These are phyloP conservation scores for Hydrolagus affinis DNA, from an alignment of 2,113 vertebrate species.

Conservation along the genomic window DNA sequence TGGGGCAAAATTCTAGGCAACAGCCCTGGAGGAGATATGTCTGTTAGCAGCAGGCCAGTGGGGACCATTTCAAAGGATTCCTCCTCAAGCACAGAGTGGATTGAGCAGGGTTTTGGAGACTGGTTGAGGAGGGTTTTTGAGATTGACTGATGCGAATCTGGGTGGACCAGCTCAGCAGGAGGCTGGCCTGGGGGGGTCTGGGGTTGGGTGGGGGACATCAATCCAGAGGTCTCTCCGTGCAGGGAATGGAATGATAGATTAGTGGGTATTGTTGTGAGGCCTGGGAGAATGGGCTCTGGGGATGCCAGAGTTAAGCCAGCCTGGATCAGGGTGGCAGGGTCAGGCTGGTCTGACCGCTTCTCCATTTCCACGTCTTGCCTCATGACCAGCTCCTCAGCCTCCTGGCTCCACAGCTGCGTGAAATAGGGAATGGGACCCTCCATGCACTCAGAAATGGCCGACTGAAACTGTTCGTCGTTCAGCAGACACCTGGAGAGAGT, in stretches of 20 bases:
- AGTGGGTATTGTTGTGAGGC: too few species aligned
- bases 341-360: neutral
- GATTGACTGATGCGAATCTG: too few species aligned
- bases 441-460: slow-evolving; percentile 44
- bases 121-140: too few species aligned
- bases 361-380: neutral
- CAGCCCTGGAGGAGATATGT: too few species aligned
- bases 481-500: slow-evolving; percentile 58
- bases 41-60: too few species aligned
- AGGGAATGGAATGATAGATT: neutral
- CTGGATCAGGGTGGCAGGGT: neutral
- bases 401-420: slow-evolving; percentile 47
- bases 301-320: neutral
- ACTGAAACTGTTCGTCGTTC: slow-evolving; percentile 61
- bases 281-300: too few species aligned
- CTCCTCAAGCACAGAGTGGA: too few species aligned
- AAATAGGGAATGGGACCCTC: slow-evolving; percentile 62
- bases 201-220: neutral
- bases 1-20: too few species aligned
- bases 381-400: slow-evolving; percentile 33
- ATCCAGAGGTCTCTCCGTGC: neutral
- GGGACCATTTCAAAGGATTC: too few species aligned
- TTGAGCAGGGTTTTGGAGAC: too few species aligned
- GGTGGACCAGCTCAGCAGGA: neutral
- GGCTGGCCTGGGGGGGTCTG: neutral